phyloP scores from a whole-genome alignment of 2,797 vertebrate genomes.

The Sebastes ruberrimus region DNA sequence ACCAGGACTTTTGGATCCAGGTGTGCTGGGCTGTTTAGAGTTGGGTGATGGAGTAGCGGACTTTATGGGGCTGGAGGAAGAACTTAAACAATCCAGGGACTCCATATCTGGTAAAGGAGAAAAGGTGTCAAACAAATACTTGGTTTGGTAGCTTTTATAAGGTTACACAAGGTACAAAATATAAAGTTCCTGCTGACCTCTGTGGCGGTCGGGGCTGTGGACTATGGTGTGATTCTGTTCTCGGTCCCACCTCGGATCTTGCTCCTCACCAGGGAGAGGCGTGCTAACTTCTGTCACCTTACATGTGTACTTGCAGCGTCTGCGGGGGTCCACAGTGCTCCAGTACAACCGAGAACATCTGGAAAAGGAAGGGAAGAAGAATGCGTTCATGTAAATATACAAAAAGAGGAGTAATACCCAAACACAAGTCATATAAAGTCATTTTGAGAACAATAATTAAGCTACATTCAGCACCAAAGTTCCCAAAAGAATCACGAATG shows the following conservation, averaged over 20 bases:
- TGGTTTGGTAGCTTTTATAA: too few species aligned
- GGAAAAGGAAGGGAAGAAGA: background rate
- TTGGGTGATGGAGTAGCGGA: constrained; percentile 68
- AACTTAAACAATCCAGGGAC: constrained; percentile 55
- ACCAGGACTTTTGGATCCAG: constrained; percentile 84
- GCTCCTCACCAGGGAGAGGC: constrained; percentile 81
- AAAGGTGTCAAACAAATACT: background rate
- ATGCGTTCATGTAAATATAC: background rate
- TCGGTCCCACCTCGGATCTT: constrained; percentile 75
- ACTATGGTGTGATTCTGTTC: constrained; percentile 91
- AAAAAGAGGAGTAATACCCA: background rate
- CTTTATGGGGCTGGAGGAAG: constrained; percentile 56
- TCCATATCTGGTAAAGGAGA: constrained; percentile 59
- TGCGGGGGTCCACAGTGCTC: constrained; percentile 92
- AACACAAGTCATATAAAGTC: background rate
- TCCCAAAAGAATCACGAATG: too few species aligned
- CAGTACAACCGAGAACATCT: constrained; percentile 93
- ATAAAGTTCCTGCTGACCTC: constrained; percentile 69
- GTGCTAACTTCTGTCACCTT: constrained; percentile 88
- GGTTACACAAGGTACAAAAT: background rate
- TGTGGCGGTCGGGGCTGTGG: constrained; percentile 82
- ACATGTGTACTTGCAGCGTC: constrained; percentile 90
- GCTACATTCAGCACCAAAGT: too few species aligned
- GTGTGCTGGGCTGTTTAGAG: constrained; percentile 80
- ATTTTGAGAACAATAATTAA: background rate